Evolutionary conservation across 2,797 vertebrate genomes (phyloP).

Genomic region (Neomorphus geoffroyi): DNA sequence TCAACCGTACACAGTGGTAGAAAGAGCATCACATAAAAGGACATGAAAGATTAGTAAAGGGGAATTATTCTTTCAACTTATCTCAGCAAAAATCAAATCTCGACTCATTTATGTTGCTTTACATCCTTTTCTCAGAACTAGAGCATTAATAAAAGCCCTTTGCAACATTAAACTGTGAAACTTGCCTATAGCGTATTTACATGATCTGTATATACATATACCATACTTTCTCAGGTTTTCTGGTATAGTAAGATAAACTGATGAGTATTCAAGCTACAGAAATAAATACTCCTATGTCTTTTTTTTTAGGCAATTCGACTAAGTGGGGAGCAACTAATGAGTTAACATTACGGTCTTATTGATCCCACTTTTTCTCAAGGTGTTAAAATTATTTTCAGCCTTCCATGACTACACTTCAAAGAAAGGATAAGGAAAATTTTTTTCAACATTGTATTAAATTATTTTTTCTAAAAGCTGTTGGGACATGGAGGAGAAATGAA

Average conservation of each 20-base stretch:
- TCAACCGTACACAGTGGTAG: neutral
- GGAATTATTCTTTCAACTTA: conserved; percentile 35
- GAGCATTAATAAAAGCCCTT: conserved; percentile 4
- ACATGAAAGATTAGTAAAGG: conserved; percentile 27
- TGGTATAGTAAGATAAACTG: neutral
- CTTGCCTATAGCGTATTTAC: conserved; percentile 20
- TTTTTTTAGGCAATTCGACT: neutral
- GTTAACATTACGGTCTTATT: neutral
- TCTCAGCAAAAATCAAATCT: conserved; percentile 26
- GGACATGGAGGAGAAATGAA: neutral
- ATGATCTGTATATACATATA: neutral
- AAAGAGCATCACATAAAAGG: neutral
- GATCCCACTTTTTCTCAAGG: neutral
- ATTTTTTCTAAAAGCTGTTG: neutral
- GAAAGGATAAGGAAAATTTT: neutral
- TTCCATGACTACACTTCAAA: neutral
- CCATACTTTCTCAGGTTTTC: neutral
- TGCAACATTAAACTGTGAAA: conserved; percentile 19
- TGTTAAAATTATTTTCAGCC: neutral
- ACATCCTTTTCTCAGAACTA: conserved; percentile 1
- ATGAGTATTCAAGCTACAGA: neutral
- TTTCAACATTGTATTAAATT: neutral
- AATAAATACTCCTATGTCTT: neutral
- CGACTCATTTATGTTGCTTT: neutral
- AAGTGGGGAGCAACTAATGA: neutral